A percentile compares a stretch with the other conserved stretches of the same genome.
phyloP scores from a whole-genome alignment of 2,888 invertebrate species.

The Trissolcus brochymenae region DNA sequence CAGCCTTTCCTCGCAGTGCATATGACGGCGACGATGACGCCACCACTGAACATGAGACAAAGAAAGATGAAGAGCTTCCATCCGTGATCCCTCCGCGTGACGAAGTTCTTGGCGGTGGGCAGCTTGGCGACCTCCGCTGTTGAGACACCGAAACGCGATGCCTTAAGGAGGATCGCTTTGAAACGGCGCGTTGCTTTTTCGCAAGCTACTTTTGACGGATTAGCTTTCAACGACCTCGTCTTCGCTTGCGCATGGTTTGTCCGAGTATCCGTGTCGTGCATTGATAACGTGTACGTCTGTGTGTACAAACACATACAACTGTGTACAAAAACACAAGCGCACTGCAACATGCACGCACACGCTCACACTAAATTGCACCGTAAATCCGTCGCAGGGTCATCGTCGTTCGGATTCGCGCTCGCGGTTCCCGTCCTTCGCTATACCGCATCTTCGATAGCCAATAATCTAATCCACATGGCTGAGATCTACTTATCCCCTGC shows the following conservation, averaged over 20 bases:
- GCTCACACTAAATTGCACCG: slow-evolving; percentile 11
- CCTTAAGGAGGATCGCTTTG: slow-evolving; percentile 69
- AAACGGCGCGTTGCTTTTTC: slow-evolving; percentile 72
- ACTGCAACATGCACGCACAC: slow-evolving; percentile 32
- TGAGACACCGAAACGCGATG: slow-evolving; percentile 70
- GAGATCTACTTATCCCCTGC: slow-evolving; percentile 54
- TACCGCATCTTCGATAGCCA: slow-evolving; percentile 38
- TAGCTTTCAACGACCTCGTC: slow-evolving; percentile 66
- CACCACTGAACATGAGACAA: slow-evolving; percentile 72
- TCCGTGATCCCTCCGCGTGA: slow-evolving; percentile 72
- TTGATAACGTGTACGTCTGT: slow-evolving; percentile 42
- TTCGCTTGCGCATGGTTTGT: slow-evolving; percentile 67
- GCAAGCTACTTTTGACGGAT: slow-evolving; percentile 72
- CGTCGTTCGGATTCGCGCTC: slow-evolving; percentile 11
- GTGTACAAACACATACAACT: slow-evolving; percentile 35
- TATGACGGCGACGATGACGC: slow-evolving; percentile 71
- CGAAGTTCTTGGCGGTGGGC: slow-evolving; percentile 69
- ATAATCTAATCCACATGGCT: slow-evolving; percentile 39
- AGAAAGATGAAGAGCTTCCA: slow-evolving; percentile 73
- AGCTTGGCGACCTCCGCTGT: slow-evolving; percentile 69
- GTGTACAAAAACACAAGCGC: slow-evolving; percentile 33
- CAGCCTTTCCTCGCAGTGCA: slow-evolving; percentile 73
- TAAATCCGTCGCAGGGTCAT: slow-evolving; percentile 14
- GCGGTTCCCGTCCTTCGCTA: slow-evolving; percentile 13
- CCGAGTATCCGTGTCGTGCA: slow-evolving; percentile 58